Evolutionary conservation across 2,113 vertebrate species (phyloP).

Genomic region (Scolopax mira): DNA sequence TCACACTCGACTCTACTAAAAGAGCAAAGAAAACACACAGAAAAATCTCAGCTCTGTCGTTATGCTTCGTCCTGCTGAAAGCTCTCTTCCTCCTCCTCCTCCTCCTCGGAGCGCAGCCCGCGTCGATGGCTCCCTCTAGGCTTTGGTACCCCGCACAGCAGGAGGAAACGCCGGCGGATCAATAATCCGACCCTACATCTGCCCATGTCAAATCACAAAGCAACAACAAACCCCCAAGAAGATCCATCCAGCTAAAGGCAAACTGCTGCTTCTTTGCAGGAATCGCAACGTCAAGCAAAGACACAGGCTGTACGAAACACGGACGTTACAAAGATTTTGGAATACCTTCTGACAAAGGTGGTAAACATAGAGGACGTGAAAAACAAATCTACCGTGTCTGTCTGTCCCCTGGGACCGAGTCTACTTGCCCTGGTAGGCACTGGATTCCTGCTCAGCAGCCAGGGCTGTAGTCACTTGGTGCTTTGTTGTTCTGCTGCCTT

Average conservation of each 20-base stretch:
- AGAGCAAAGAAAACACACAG: background rate
- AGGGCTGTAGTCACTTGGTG: background rate
- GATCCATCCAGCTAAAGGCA: background rate
- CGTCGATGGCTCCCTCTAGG: slow-evolving; percentile 77
- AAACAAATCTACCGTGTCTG: background rate
- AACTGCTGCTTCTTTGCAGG: background rate
- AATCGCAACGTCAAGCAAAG: background rate
- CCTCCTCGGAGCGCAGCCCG: background rate
- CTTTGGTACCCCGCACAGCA: slow-evolving; percentile 53
- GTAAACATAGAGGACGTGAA: background rate
- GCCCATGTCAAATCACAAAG: background rate
- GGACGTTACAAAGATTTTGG: background rate
- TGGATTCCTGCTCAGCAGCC: background rate
- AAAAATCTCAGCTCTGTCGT: background rate
- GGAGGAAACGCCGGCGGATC: background rate
- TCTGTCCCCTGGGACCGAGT: background rate
- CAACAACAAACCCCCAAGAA: background rate
- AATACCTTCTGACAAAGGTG: background rate
- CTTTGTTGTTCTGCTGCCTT: slow-evolving; percentile 20
- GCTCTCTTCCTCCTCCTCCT: background rate
- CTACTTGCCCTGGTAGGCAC: background rate
- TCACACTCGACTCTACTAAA: background rate
- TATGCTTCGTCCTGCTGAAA: background rate
- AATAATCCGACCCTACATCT: background rate
- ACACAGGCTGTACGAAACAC: background rate